These are phyloP conservation scores for Eucera pruinosa DNA, from an alignment of 2,888 invertebrate genomes.

Conservation along the genomic window DNA sequence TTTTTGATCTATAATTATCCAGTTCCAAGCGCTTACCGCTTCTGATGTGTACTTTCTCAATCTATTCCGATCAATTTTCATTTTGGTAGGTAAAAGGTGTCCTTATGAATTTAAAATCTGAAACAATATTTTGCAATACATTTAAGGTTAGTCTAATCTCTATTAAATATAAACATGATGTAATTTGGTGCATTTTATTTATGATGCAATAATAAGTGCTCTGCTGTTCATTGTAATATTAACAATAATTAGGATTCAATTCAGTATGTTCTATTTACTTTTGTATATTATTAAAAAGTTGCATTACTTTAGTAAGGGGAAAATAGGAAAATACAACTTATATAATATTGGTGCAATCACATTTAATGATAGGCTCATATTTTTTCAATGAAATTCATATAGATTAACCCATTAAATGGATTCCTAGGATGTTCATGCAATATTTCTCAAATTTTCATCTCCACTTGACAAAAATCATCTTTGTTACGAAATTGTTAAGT, in stretches of 20 bases:
- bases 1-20: not conserved
- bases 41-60: conserved; percentile 93
- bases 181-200: not conserved
- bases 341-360: not conserved
- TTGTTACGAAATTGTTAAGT: not conserved
- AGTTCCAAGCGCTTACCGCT: conserved; percentile 86
- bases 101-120: conserved; percentile 75
- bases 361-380: too few relatives aligned
- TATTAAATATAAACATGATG: not conserved
- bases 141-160: not conserved
- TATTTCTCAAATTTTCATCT: not conserved
- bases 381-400: too few relatives aligned
- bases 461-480: not conserved
- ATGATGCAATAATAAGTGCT: not conserved
- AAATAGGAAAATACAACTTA: not conserved
- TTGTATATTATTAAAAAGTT: not conserved
- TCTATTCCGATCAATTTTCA: conserved; percentile 93
- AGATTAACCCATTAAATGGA: not conserved
- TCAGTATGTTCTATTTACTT: too few relatives aligned
- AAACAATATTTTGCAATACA: conserved; percentile 50
- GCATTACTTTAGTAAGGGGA: not conserved
- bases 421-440: not conserved
- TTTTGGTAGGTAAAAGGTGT: conserved; percentile 81
- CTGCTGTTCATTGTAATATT: not conserved
- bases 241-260: not conserved